Conservation (phyloP, 1,140 invertebrate genomes). For the Wasmannia auropunctata region DNA sequence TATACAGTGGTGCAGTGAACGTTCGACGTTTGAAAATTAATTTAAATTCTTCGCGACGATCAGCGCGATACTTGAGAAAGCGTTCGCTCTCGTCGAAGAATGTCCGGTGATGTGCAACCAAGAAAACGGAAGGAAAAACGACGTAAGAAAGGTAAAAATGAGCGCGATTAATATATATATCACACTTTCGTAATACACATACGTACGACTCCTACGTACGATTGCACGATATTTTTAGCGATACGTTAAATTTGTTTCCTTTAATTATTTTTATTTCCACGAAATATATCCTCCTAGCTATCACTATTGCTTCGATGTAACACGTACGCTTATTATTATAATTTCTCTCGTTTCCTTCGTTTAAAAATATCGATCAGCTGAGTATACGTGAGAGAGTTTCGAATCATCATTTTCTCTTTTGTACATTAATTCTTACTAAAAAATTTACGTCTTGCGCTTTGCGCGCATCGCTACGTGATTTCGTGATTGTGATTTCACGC, state of each 20-base stretch:
- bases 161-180: conserved; percentile 26
- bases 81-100: conserved; percentile 79
- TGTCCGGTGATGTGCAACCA: conserved; percentile 91
- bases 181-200: conserved; percentile 78
- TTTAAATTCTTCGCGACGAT: conserved; percentile 40
- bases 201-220: conserved; percentile 49
- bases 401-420: neutral
- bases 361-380: neutral
- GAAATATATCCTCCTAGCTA: neutral
- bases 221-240: conserved; percentile 78
- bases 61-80: conserved; percentile 35
- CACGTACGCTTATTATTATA: too few species aligned
- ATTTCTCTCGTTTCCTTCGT: neutral
- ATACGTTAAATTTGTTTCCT: conserved; percentile 63
- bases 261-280: conserved; percentile 67
- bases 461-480: neutral
- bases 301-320: neutral
- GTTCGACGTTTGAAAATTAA: conserved; percentile 63
- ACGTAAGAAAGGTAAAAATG: conserved; percentile 88
- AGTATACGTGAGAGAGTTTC: too few species aligned
- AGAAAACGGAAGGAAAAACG: conserved; percentile 90
- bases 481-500: neutral
- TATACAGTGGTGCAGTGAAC: conserved; percentile 30
- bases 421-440: neutral
- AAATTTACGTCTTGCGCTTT: neutral